These are phyloP conservation scores for Hemibagrus guttatus DNA, from an alignment of 2,797 vertebrate species.

Conservation along the genomic window DNA sequence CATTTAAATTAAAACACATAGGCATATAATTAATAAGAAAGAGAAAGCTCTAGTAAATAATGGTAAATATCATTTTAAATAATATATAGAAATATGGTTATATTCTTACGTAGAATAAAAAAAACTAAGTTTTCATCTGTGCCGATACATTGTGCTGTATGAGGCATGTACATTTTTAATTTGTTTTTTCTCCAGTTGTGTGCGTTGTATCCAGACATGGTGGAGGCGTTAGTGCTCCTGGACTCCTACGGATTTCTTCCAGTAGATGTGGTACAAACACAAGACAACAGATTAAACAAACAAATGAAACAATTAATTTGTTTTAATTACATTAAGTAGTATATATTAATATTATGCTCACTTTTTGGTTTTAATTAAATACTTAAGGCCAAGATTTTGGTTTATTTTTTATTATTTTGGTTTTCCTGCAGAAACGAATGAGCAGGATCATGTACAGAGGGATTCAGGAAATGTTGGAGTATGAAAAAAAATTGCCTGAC, in stretches of 20 bases:
- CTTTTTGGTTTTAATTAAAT: not conserved
- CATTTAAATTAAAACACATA: not conserved
- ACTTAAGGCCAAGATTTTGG: too few relatives aligned
- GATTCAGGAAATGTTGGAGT: slow-evolving; percentile 72
- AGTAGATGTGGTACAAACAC: slow-evolving; percentile 62
- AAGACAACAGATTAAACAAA: slow-evolving; percentile 1
- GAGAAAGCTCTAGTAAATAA: not conserved
- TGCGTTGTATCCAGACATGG: slow-evolving; percentile 87
- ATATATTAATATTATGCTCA: not conserved
- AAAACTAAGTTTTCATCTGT: not conserved
- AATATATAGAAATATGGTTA: not conserved
- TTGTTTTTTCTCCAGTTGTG: slow-evolving; percentile 74
- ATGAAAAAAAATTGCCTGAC: slow-evolving; percentile 70
- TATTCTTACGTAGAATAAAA: not conserved
- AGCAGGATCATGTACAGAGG: slow-evolving; percentile 61
- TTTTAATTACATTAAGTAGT: not conserved
- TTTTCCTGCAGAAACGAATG: slow-evolving; percentile 63
- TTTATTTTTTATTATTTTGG: not conserved
- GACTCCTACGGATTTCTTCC: slow-evolving; percentile 78
- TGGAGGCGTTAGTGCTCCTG: slow-evolving; percentile 84
- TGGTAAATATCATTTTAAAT: not conserved
- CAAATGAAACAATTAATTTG: not conserved
- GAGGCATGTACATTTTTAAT: not conserved
- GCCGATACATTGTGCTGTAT: not conserved
- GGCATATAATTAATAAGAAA: not conserved